Percentiles rank a stretch among this genome's conserved stretches.
phyloP scores from a whole-genome alignment of 2,797 vertebrate genomes.

The Bucorvus abyssinicus region DNA sequence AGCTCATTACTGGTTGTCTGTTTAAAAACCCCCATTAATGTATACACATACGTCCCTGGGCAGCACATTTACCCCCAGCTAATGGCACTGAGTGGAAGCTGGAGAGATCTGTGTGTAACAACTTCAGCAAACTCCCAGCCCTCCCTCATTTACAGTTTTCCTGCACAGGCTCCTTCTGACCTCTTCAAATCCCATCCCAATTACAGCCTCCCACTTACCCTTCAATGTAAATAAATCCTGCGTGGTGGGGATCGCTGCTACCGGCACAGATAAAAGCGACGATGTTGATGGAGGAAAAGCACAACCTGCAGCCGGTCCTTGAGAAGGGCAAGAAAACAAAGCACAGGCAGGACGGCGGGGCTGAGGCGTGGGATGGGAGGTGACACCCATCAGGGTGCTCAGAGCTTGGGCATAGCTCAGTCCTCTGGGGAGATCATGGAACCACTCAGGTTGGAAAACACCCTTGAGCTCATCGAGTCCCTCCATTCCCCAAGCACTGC shows the following conservation, averaged over 20 bases:
- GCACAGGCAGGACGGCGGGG: accelerated
- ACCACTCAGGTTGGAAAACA: neutral
- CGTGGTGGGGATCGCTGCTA: neutral
- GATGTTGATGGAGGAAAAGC: neutral
- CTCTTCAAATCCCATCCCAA: constrained; percentile 63
- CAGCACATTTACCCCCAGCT: constrained; percentile 15
- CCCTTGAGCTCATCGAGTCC: accelerated
- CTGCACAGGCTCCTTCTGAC: constrained; percentile 36
- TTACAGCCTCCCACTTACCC: constrained; percentile 60
- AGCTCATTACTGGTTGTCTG: constrained; percentile 58
- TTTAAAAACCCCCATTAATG: constrained; percentile 39
- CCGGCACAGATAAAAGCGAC: neutral
- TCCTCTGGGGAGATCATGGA: neutral
- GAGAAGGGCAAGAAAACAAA: neutral
- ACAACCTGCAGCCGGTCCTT: neutral
- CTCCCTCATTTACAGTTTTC: constrained; percentile 34
- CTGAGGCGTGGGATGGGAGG: accelerated
- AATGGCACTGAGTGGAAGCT: constrained; percentile 44
- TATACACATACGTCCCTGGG: constrained; percentile 18
- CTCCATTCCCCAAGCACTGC: accelerated
- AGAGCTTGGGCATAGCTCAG: neutral
- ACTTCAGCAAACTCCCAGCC: constrained; percentile 2
- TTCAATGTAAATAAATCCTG: constrained; percentile 55
- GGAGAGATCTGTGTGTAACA: neutral
- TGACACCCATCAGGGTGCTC: neutral